Conservation (phyloP, 2,113 vertebrate species). For the Sylvia atricapilla region DNA sequence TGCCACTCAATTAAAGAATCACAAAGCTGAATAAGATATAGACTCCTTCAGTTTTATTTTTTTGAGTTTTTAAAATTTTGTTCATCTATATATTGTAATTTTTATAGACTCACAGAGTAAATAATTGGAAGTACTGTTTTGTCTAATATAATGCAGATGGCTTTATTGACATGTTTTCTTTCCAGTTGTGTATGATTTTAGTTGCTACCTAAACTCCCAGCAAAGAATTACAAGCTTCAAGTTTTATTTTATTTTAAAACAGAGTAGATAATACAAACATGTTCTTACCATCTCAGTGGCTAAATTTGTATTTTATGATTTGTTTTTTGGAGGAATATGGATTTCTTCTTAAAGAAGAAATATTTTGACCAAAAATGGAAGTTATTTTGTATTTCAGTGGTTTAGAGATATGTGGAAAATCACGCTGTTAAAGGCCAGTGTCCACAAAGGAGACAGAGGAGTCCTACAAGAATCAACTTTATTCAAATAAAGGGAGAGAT, state of each 20-base stretch:
- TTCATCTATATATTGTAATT: background rate
- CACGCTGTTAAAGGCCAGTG: background rate
- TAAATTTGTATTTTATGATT: background rate
- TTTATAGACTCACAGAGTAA: background rate
- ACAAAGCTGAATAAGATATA: background rate
- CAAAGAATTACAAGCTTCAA: background rate
- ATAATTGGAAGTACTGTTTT: background rate
- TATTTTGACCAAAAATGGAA: background rate
- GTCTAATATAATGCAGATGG: background rate
- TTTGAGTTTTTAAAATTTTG: background rate
- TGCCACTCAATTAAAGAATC: background rate
- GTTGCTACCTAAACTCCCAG: background rate
- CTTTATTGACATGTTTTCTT: background rate
- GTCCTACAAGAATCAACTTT: background rate
- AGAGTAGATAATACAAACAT: background rate
- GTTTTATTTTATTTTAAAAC: background rate
- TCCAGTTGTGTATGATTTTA: background rate
- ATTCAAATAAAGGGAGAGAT: background rate
- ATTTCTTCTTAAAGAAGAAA: background rate
- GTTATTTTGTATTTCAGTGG: background rate
- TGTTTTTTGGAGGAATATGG: background rate
- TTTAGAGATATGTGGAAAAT: background rate
- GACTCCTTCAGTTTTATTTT: background rate
- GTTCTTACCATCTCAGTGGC: background rate
- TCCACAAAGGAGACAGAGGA: background rate